phyloP scores from a whole-genome alignment of 2,113 vertebrate genomes.

The Campylorhamphus procurvoides region DNA sequence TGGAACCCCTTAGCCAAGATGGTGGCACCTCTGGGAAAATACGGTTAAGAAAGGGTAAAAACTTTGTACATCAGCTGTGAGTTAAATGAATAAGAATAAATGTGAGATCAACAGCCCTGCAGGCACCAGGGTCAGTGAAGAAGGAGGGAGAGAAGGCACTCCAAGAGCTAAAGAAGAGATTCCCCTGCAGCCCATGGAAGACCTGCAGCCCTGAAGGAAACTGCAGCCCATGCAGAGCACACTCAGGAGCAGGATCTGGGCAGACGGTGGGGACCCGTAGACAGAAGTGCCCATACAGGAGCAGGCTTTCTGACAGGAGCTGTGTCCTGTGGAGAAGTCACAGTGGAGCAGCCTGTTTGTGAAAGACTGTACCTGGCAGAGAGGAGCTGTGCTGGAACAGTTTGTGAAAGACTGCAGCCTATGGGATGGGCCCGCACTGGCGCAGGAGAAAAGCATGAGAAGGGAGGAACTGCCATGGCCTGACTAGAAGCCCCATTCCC shows the following conservation, averaged over 20 bases:
- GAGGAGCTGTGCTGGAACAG: neutral
- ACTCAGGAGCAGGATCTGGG: accelerated
- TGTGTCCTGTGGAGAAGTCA: neutral
- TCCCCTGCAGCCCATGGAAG: neutral
- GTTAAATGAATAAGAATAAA: neutral
- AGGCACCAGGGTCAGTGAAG: neutral
- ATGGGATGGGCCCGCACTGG: accelerated
- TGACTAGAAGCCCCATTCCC: neutral
- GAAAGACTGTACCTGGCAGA: neutral
- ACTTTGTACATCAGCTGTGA: neutral
- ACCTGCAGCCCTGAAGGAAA: neutral
- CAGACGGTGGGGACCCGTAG: accelerated
- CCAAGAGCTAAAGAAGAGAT: neutral
- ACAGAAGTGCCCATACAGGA: neutral
- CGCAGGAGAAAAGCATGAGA: neutral
- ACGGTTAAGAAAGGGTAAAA: neutral
- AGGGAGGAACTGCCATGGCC: neutral
- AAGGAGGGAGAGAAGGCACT: neutral
- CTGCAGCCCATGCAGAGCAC: neutral
- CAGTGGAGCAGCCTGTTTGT: neutral
- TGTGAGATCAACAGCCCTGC: neutral
- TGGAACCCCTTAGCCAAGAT: neutral
- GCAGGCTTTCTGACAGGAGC: neutral
- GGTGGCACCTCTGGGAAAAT: neutral
- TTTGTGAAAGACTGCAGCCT: neutral